Evolutionary conservation across 92 coral and sea anemone species (phyloP).

Genomic region (Paramuricea clavata): DNA sequence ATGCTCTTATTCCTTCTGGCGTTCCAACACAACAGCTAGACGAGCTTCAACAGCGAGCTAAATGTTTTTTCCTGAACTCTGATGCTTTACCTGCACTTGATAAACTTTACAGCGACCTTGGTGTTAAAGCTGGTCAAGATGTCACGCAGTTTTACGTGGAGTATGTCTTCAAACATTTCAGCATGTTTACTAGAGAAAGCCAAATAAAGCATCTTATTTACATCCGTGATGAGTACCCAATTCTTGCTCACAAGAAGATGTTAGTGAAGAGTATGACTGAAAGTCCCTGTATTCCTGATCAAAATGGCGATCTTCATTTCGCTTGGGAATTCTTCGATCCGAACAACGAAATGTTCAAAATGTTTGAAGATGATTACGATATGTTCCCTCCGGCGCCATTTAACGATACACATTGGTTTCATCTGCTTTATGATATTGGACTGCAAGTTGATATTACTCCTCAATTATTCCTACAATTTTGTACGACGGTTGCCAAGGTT

Average conservation of each 20-base stretch:
- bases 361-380: slow-evolving; percentile 63
- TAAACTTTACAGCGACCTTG: slow-evolving; percentile 76
- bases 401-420: slow-evolving; percentile 73
- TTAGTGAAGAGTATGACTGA: slow-evolving; percentile 75
- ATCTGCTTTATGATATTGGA: slow-evolving; percentile 82
- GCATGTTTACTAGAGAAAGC: slow-evolving; percentile 73
- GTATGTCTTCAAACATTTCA: slow-evolving; percentile 83
- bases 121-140: slow-evolving; percentile 62
- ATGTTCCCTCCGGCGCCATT: slow-evolving; percentile 85
- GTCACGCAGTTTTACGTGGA: slow-evolving; percentile 84
- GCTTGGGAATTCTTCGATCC: slow-evolving; percentile 81
- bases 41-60: slow-evolving; percentile 74
- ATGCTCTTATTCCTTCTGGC: slow-evolving; percentile 76
- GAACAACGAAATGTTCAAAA: slow-evolving; percentile 80
- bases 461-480: too few relatives aligned
- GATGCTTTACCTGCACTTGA: slow-evolving; percentile 81
- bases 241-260: slow-evolving; percentile 69
- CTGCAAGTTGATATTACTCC: slow-evolving; percentile 76
- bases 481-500: slow-evolving; percentile 72
- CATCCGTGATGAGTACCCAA: slow-evolving; percentile 77
- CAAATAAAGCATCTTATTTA: slow-evolving; percentile 75
- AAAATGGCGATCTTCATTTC: slow-evolving; percentile 66
- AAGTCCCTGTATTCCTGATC: slow-evolving; percentile 77
- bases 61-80: slow-evolving; percentile 77
- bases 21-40: slow-evolving; percentile 76